Conservation (phyloP, 2,888 invertebrate genomes). For the Pammene aurita region DNA sequence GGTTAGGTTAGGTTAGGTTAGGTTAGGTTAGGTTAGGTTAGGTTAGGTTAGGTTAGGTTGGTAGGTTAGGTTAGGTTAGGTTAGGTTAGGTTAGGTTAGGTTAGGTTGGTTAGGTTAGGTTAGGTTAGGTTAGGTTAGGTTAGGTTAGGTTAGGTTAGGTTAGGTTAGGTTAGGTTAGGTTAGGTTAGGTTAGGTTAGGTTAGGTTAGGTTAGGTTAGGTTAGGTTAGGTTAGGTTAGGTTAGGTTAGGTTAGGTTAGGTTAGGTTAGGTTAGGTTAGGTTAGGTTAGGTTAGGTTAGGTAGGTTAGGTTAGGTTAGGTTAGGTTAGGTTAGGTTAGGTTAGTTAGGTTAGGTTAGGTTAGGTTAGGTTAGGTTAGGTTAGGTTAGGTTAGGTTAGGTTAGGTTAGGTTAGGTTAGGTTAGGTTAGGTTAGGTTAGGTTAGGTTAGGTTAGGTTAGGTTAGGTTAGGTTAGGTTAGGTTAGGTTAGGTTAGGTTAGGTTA, state of each 20-base stretch:
- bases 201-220: constrained; percentile 10
- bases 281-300: constrained; percentile 37
- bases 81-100: neutral
- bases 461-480: no score
- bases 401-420: constrained; percentile 30
- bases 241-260: no score
- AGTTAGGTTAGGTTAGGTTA: constrained; percentile 30
- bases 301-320: constrained; percentile 41
- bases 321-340: constrained; percentile 42
- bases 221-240: constrained; percentile 2
- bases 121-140: no score
- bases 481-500: no score
- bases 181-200: constrained; percentile 9
- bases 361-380: constrained; percentile 30
- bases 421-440: constrained; percentile 30
- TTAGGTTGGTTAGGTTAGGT: no score
- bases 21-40: no score
- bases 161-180: constrained; percentile 1
- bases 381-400: constrained; percentile 30
- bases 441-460: constrained; percentile 14
- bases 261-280: neutral
- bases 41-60: neutral
- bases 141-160: no score
- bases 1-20: no score
- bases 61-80: no score